phyloP scores from a whole-genome alignment of 2,888 invertebrate species.

The Scrobipalpa costella region DNA sequence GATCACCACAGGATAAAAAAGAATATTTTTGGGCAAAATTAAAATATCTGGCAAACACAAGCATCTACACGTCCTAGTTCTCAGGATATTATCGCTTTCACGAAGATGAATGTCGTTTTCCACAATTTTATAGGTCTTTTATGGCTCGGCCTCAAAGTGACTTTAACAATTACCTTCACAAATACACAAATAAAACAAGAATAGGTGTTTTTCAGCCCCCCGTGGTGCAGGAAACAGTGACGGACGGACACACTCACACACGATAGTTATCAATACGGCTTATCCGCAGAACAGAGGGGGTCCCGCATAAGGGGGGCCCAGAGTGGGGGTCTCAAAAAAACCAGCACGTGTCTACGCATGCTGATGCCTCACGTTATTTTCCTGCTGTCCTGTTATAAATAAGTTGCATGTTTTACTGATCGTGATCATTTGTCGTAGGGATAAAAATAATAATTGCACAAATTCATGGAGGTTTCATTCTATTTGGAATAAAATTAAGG shows the following conservation, averaged over 20 bases:
- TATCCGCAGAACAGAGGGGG: too few species aligned
- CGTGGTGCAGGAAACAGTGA: conserved; percentile 22
- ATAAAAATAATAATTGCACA: neutral
- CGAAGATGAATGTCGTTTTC: too few species aligned
- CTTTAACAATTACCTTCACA: conserved; percentile 2
- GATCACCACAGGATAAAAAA: too few species aligned
- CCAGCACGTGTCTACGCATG: conserved; percentile 10
- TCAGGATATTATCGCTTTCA: too few species aligned
- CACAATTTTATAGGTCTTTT: neutral
- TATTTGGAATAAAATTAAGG: neutral
- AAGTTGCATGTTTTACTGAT: neutral
- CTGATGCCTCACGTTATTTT: conserved; percentile 4
- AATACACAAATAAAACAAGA: conserved; percentile 8
- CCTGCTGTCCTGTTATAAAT: neutral
- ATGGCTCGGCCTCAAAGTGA: neutral
- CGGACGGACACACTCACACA: conserved; percentile 21
- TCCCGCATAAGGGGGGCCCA: too few species aligned
- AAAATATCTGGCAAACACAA: too few species aligned
- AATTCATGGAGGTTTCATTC: neutral
- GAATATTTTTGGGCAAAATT: too few species aligned
- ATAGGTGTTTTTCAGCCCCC: conserved; percentile 28
- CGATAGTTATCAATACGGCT: conserved; percentile 33
- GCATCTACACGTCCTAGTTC: too few species aligned
- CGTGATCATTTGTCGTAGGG: neutral
- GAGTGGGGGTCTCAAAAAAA: neutral